These are phyloP conservation scores for Holacanthella duospinosa DNA, from an alignment of 2,888 invertebrate species.

Conservation along the genomic window DNA sequence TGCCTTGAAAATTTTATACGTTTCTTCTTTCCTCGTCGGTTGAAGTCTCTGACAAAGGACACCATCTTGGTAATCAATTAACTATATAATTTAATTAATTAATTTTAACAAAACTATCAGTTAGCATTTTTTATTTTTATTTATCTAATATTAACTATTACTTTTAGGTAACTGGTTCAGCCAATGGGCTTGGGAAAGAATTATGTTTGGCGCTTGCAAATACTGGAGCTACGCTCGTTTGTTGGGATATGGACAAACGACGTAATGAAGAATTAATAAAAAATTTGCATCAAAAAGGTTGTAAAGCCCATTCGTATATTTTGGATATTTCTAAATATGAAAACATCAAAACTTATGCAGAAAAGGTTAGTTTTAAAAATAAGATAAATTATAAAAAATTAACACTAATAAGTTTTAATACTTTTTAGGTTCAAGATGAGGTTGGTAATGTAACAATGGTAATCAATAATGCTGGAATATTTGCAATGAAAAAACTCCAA, in stretches of 20 bases:
- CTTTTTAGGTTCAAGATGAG: conserved; percentile 19
- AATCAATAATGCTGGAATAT: conserved; percentile 30
- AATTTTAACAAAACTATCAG: background rate
- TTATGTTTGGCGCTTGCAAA: conserved; percentile 10
- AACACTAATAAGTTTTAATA: too few species aligned
- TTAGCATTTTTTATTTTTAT: too few species aligned
- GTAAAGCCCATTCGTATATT: conserved; percentile 7
- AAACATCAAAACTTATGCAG: conserved; percentile 5
- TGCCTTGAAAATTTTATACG: background rate
- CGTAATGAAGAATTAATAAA: conserved; percentile 1
- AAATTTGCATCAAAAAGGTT: conserved; percentile 1
- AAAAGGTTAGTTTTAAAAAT: too few species aligned
- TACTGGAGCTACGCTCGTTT: conserved; percentile 7
- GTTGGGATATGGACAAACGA: conserved; percentile 13
- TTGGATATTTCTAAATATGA: conserved; percentile 11
- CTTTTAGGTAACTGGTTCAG: conserved; percentile 14
- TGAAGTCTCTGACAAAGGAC: conserved; percentile 23
- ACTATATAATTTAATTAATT: background rate
- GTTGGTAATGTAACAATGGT: conserved; percentile 24
- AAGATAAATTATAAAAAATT: too few species aligned
- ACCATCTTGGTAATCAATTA: conserved; percentile 18
- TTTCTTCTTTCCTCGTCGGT: conserved; percentile 6
- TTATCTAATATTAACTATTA: background rate
- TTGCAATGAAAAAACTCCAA: conserved; percentile 14
- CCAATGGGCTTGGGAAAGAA: conserved; percentile 12